Evolutionary conservation across 2,797 vertebrate genomes (phyloP).

Genomic region (Melanotaenia nigrans): DNA sequence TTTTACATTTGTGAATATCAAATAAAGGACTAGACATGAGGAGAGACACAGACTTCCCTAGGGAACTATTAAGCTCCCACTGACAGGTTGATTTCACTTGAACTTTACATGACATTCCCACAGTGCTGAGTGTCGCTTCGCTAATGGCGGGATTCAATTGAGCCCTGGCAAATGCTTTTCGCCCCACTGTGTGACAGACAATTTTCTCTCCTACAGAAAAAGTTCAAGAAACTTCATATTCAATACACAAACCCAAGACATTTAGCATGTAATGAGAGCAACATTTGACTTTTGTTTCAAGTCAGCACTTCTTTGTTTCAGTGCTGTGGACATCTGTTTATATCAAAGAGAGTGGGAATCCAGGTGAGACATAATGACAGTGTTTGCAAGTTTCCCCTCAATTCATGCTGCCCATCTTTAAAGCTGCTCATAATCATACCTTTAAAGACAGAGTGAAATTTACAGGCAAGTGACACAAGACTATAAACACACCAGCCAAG

Average conservation of each 20-base stretch:
- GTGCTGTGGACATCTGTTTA: conserved; percentile 73
- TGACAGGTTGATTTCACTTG: conserved; percentile 72
- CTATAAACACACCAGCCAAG: conserved; percentile 63
- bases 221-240: conserved; percentile 19
- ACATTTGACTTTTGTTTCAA: conserved; percentile 26
- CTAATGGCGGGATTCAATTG: conserved; percentile 64
- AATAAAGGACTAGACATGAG: conserved; percentile 33
- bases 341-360: conserved; percentile 61
- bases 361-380: conserved; percentile 77
- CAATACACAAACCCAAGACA: conserved; percentile 17
- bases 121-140: conserved; percentile 70
- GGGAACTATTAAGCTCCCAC: conserved; percentile 57
- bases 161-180: conserved; percentile 54
- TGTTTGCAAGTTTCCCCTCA: conserved; percentile 35
- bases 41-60: conserved; percentile 56
- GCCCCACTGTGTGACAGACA: conserved; percentile 40
- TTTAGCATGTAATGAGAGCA: conserved; percentile 3
- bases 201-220: conserved; percentile 34
- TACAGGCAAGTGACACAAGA: conserved; percentile 65
- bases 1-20: conserved; percentile 47
- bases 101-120: conserved; percentile 79
- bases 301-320: conserved; percentile 40
- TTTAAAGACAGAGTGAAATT: conserved; percentile 60
- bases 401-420: conserved; percentile 60
- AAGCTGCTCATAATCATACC: conserved; percentile 72